Evolutionary conservation across 2,888 invertebrate genomes (phyloP), one percentile per base, ranked within the genome.

Genomic region (Oeneis ivallda): DNA sequence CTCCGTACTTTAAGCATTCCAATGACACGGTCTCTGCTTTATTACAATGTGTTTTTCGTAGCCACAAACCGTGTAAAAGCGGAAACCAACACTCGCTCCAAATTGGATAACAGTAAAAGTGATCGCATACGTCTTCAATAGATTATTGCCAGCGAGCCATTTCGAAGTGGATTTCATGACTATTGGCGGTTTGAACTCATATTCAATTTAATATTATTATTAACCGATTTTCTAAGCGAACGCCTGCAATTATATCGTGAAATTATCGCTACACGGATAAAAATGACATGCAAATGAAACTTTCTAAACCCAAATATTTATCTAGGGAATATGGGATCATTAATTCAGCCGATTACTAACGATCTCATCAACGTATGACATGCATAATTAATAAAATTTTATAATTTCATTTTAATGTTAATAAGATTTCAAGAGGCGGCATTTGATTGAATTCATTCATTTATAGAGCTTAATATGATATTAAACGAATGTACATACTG

Each of bases 61-160:
- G 81, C 87, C 89, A 84, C 90, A 90, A 86, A 88, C 88, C 85
- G 84, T 89, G 86, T 87, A 90, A 90, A 89, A 89, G 89, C 86
- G 88, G 89, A 90, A 89, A 89, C 86, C 85, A 79, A 86, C 80
- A 81, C 81, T 83, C 84, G 89, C 83, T 88, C 89, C 79, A 89
- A 91, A 90, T 91, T 89, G 89, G 86, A 89, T 90, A 91, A 89
- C 89, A 91, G 90, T 90, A 90, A 89, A 88, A 89, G 87, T 88
- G 89, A 86, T 90, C 89, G 87, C 89, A 89, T 87, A 89, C 85
- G 78, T 86, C 80, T 88, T 83, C 82, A 81, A 85, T 85, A 82
- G 83, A 84, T 85, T 85, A 85, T 84, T 82, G 79, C 80, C 74
- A 74, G 72, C 73, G 74, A 74, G 78, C 65, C 72, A 73, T 70